Evolutionary conservation across 2,113 vertebrate genomes (phyloP).

Genomic region (Circaetus gallicus): DNA sequence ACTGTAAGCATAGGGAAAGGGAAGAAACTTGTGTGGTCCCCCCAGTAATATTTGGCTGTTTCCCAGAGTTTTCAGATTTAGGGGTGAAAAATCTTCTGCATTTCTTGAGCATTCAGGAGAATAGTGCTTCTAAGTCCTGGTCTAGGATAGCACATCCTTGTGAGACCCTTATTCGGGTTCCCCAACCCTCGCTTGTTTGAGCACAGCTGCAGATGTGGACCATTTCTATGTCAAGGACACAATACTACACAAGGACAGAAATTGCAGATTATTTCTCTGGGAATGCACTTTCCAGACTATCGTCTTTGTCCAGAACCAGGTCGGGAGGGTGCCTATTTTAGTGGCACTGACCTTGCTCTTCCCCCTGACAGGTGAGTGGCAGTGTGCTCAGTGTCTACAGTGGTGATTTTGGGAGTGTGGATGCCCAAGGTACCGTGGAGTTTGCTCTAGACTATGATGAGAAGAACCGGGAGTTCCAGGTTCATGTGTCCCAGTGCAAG

Average conservation of each 20-base stretch:
- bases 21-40: not conserved
- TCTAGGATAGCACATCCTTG: not conserved
- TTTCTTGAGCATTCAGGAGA: not conserved
- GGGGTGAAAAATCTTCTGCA: not conserved
- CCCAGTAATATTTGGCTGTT: not conserved
- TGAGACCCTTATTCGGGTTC: not conserved
- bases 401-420: conserved; percentile 69
- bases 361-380: conserved; percentile 66
- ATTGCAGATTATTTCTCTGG: not conserved
- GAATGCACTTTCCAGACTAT: not conserved
- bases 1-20: not conserved
- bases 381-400: conserved; percentile 76
- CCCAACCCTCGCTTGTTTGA: not conserved
- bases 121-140: not conserved
- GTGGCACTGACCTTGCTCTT: not conserved
- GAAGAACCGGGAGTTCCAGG: conserved; percentile 74
- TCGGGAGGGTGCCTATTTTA: not conserved
- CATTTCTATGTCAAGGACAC: not conserved
- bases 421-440: conserved; percentile 69
- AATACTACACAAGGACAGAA: not conserved
- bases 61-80: not conserved
- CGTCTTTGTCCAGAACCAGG: not conserved
- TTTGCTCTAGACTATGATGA: conserved; percentile 74
- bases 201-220: not conserved
- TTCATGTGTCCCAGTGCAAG: conserved; percentile 70